A percentile compares a stretch with the other conserved stretches of the same genome.
Conservation (phyloP, 2,113 vertebrate genomes). For the Nothoprocta pentlandii region DNA sequence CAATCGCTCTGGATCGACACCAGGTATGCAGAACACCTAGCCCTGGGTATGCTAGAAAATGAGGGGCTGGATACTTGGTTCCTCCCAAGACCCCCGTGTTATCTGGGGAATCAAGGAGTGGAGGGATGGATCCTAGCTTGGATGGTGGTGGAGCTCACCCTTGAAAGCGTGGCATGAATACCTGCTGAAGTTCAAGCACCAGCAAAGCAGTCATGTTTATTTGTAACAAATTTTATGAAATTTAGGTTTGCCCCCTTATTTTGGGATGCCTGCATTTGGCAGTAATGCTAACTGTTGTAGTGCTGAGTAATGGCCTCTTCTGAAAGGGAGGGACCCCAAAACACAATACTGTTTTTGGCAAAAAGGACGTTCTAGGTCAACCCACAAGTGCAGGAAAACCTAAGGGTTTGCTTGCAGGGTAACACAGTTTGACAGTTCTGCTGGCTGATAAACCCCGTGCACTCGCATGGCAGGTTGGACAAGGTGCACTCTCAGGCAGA, state of each 20-base stretch:
- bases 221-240: background rate
- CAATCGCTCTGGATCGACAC: conserved; percentile 82
- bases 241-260: background rate
- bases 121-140: background rate
- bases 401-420: background rate
- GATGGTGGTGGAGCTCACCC: background rate
- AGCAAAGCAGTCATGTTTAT: background rate
- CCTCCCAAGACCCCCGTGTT: background rate
- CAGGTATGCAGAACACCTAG: conserved; percentile 52
- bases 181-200: background rate
- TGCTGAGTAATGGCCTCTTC: background rate
- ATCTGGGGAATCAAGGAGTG: background rate
- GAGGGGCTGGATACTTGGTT: fast-evolving
- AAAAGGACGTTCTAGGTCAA: background rate
- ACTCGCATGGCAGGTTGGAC: background rate
- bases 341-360: background rate
- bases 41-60: background rate
- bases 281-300: background rate
- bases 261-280: background rate
- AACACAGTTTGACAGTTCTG: background rate
- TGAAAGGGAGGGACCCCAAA: too few species aligned
- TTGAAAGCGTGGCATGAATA: fast-evolving
- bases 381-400: background rate
- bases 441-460: background rate
- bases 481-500: background rate